Evolutionary conservation across 2,797 vertebrate species (phyloP).

Genomic region (Micromesistius poutassou): DNA sequence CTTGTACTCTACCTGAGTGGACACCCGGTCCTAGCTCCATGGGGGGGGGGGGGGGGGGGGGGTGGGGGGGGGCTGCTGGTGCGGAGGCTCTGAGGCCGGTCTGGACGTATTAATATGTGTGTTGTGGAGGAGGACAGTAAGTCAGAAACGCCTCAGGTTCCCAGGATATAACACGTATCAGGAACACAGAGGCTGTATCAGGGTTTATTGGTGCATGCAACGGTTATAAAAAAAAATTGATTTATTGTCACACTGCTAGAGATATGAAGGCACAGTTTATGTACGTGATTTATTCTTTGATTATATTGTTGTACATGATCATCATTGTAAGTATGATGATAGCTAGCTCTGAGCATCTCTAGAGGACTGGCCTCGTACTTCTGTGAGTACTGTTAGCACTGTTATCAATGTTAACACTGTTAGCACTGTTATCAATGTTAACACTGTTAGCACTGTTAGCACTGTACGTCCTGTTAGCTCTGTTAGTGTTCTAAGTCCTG

Average conservation of each 20-base stretch:
- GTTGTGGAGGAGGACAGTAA: slow-evolving; percentile 1
- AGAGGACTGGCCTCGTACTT: slow-evolving; percentile 20
- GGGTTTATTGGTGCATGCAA: not conserved
- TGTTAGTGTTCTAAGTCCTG: no score
- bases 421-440: no score
- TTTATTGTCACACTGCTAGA: not conserved
- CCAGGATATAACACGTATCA: not conserved
- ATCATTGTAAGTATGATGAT: not conserved
- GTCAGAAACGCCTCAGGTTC: not conserved
- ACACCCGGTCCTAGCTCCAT: not conserved
- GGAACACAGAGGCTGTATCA: not conserved
- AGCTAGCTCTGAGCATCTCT: not conserved
- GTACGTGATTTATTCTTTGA: not conserved
- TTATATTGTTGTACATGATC: not conserved
- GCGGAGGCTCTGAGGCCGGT: not conserved
- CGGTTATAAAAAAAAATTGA: not conserved
- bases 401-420: not conserved
- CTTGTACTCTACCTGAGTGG: not conserved
- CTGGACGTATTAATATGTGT: not conserved
- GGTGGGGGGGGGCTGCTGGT: not conserved
- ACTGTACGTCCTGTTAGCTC: no score
- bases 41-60: not conserved
- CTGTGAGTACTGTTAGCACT: not conserved
- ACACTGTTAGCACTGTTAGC: no score
- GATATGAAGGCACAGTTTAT: not conserved